phyloP scores from a whole-genome alignment of 2,888 invertebrate species.

The Thecophora atra region DNA sequence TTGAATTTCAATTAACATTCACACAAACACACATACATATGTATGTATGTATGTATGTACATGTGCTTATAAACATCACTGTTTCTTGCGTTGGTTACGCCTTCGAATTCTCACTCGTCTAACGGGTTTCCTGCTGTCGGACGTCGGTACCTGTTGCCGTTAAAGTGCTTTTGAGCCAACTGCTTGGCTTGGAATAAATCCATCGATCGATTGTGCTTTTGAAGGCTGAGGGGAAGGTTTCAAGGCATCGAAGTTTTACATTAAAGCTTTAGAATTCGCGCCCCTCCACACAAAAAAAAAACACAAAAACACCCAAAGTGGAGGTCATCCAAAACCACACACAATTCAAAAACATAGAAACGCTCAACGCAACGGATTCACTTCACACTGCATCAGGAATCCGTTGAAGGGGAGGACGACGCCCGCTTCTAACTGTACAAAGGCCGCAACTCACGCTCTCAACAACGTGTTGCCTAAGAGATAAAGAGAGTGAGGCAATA shows the following conservation, averaged over 20 bases:
- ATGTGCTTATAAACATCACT: slow-evolving; percentile 46
- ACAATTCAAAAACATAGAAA: slow-evolving; percentile 44
- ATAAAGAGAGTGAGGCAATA: no score
- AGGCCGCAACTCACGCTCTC: no score
- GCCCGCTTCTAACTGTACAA: no score
- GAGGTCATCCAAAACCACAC: slow-evolving; percentile 62
- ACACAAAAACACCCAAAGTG: slow-evolving; percentile 42
- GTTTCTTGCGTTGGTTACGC: not conserved
- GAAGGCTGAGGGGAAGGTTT: no score
- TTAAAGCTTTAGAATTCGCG: no score
- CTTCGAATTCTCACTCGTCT: not conserved
- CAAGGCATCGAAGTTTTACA: no score
- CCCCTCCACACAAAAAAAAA: slow-evolving; percentile 33
- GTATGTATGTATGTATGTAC: slow-evolving; percentile 43
- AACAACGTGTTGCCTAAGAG: no score
- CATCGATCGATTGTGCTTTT: no score
- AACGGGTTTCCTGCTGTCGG: not conserved
- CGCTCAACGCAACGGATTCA: slow-evolving; percentile 3
- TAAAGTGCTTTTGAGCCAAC: not conserved
- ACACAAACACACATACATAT: slow-evolving; percentile 42
- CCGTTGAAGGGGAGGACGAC: not conserved
- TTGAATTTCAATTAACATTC: slow-evolving; percentile 46
- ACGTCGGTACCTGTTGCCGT: not conserved
- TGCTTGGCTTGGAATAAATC: no score
- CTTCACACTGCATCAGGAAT: no score